phyloP scores from a whole-genome alignment of 37 sponge, comb jelly and placozoan genomes.

The Cliona cf. orientalis region DNA sequence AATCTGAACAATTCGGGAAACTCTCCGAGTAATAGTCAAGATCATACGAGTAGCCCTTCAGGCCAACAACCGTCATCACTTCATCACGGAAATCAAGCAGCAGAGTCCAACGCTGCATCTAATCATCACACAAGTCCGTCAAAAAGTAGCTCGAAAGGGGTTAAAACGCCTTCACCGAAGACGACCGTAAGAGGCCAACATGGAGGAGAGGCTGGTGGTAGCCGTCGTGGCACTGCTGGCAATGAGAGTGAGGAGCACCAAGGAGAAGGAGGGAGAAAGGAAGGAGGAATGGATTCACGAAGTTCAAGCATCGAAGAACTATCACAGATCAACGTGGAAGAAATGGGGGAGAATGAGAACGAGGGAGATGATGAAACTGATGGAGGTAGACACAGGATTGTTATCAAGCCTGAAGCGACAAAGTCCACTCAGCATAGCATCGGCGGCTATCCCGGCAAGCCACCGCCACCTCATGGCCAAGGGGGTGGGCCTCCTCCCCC shows the following conservation, averaged over 20 bases:
- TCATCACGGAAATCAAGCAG: neutral
- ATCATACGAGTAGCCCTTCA: neutral
- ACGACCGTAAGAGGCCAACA: neutral
- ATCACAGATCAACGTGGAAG: conserved; percentile 30
- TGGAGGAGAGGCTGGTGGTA: neutral
- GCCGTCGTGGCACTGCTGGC: conserved; percentile 8
- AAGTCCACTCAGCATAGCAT: too few species aligned
- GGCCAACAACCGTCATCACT: too few species aligned
- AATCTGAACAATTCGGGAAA: neutral
- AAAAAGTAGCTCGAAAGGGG: neutral
- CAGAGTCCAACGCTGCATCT: neutral
- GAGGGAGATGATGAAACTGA: neutral
- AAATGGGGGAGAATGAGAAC: neutral
- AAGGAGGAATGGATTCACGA: conserved; percentile 2
- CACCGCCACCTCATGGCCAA: neutral
- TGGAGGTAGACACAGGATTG: neutral
- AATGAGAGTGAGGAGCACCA: neutral
- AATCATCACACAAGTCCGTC: neutral
- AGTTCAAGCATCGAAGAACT: conserved; percentile 66
- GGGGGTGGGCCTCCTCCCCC: neutral
- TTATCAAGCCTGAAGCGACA: conserved; percentile 23
- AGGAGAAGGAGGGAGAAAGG: neutral
- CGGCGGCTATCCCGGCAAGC: conserved; percentile 8
- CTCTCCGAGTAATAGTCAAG: neutral
- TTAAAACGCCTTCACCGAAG: neutral